Conservation (phyloP, 2,113 vertebrate species). For the Trachemys scripta region DNA sequence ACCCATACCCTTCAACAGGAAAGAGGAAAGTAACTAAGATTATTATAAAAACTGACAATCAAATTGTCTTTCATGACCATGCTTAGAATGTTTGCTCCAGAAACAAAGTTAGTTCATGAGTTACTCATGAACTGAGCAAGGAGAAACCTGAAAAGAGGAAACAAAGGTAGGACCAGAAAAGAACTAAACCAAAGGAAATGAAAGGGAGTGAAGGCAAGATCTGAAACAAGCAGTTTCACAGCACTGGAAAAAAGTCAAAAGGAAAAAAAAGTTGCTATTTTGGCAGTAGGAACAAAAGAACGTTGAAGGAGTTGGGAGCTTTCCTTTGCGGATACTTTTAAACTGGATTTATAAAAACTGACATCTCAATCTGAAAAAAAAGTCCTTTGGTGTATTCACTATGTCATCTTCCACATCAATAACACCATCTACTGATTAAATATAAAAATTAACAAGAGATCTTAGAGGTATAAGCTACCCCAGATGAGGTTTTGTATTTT, state of each 20-base stretch:
- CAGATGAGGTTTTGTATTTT: not conserved
- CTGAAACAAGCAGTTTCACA: not conserved
- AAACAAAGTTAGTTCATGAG: not conserved
- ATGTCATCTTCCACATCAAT: not conserved
- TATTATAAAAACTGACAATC: not conserved
- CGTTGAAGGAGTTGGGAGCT: not conserved
- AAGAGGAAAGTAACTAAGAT: constrained; percentile 1
- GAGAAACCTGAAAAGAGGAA: not conserved
- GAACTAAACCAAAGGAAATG: not conserved
- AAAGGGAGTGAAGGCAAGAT: not conserved
- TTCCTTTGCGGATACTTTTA: too few species aligned
- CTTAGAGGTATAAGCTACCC: not conserved
- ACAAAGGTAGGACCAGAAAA: not conserved
- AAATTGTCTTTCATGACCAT: not conserved
- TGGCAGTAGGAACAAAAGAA: not conserved
- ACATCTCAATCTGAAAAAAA: not conserved
- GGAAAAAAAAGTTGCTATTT: not conserved
- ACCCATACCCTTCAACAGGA: not conserved
- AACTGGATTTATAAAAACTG: too few species aligned
- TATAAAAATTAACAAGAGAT: not conserved
- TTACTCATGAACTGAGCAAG: not conserved
- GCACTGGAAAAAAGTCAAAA: not conserved
- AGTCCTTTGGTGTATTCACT: not conserved
- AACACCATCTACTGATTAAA: not conserved
- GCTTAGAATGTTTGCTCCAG: not conserved